Base-by-base conservation (phyloP, 2,888 invertebrate species). In the Biston stratarius region DNA sequence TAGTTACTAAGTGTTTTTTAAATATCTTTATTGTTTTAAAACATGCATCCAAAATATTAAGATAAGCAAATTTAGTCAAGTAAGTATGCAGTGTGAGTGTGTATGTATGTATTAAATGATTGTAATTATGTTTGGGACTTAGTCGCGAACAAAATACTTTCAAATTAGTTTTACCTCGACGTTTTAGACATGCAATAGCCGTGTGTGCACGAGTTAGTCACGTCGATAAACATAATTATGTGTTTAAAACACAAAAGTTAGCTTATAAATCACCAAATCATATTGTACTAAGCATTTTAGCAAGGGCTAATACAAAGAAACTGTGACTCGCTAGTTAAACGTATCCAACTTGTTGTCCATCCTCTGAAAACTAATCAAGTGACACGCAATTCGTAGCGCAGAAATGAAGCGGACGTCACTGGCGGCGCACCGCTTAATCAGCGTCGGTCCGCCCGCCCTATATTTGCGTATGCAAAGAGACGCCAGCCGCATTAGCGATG, bases 401-500 rank as follows among this genome's bases (percentile, higher is more conserved):
- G 88, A 85, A 89, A 89, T 86, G 88, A 87, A 87, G 85, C 86
- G 83, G 80, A 83, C 86, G 85, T 84, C 87, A 86, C 87, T 84
- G 81, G 85, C 83, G 83, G 84, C 86, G 88, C 85, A 91, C 91
- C 91, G 91, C 91, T 93, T 93, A 94, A 93, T 93, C 93, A 94
- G 91, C 90, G 86, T 86, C 83, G 89, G 87, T 83, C 89, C 88
- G 86, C 86, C 90, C 90, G 92, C 91, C 91, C 92, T 92, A 92
- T 93, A 93, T 94, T 94, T 94, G 92, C 93, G 90, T 94, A 94
- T 94, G 94, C 94, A 94, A 94, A 94, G 94, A 94, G 93, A 90
- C 89, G 86, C 83, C 86, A 87, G 91, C 90, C 92, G 83, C 92
- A 94, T 94, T 94, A 94, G 91, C 93, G 91, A 94, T 94, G 94